Conservation (phyloP, 1,140 invertebrate species). For the Doryteuthis pealeii region DNA sequence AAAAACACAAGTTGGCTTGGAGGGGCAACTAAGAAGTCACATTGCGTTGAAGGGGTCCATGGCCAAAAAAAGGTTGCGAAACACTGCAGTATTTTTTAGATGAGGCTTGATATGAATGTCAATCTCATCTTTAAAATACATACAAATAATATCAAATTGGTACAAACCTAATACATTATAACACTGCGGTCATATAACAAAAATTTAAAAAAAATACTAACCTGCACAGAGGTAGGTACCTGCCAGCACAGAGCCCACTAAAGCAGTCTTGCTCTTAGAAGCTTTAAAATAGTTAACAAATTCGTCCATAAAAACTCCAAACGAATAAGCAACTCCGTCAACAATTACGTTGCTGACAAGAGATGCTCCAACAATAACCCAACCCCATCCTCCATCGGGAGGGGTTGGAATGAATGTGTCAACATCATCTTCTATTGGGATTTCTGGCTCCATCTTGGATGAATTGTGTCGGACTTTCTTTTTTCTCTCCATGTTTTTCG, state of each 20-base stretch:
- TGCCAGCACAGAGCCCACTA: conserved; percentile 71
- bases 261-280: conserved; percentile 81
- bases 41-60: no score
- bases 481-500: conserved; percentile 15
- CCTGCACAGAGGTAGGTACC: conserved; percentile 55
- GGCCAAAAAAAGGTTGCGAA: no score
- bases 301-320: conserved; percentile 85
- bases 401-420: conserved; percentile 60
- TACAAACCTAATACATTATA: no score
- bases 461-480: conserved; percentile 30
- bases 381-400: conserved; percentile 82
- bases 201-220: conserved; percentile 24
- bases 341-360: conserved; percentile 90
- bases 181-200: no score
- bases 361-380: conserved; percentile 75
- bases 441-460: conserved; percentile 16
- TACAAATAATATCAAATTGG: no score
- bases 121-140: no score
- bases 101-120: no score
- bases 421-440: conserved; percentile 28
- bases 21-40: no score
- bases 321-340: conserved; percentile 93
- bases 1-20: no score
- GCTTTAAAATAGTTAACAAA: conserved; percentile 82
- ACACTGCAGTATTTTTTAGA: no score